phyloP scores from a whole-genome alignment of 2,888 invertebrate species.

The Stenotaenia linearis region DNA sequence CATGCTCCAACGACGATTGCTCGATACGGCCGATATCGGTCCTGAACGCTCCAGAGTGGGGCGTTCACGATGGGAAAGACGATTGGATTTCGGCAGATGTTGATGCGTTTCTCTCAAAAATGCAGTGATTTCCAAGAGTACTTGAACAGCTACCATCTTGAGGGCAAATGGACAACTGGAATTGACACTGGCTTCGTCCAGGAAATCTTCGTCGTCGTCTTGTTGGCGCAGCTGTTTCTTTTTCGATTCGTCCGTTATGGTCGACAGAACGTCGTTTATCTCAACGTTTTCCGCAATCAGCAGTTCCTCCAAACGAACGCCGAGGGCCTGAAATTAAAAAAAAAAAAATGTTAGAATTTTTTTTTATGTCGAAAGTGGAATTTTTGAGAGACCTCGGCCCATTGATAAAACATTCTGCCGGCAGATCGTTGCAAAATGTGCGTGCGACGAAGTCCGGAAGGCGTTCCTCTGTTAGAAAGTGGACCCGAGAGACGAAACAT shows the following conservation, averaged over 20 bases:
- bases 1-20: slow-evolving; percentile 84
- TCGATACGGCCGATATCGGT: slow-evolving; percentile 39
- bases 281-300: slow-evolving; percentile 54
- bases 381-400: slow-evolving; percentile 93
- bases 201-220: slow-evolving; percentile 79
- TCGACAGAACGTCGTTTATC: slow-evolving; percentile 44
- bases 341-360: background rate
- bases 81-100: slow-evolving; percentile 50
- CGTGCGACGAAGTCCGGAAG: slow-evolving; percentile 58
- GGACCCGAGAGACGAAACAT: slow-evolving; percentile 68
- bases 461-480: slow-evolving; percentile 47
- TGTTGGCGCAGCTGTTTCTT: slow-evolving; percentile 48
- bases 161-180: slow-evolving; percentile 78
- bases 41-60: slow-evolving; percentile 43
- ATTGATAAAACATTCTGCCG: slow-evolving; percentile 94
- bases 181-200: slow-evolving; percentile 80
- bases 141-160: slow-evolving; percentile 83
- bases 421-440: slow-evolving; percentile 79
- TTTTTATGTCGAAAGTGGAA: too few species aligned
- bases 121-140: slow-evolving; percentile 94
- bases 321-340: slow-evolving; percentile 59
- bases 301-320: slow-evolving; percentile 84
- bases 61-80: slow-evolving; percentile 39
- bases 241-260: slow-evolving; percentile 46
- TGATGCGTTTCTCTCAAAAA: slow-evolving; percentile 96